Percentiles rank a stretch among this genome's conserved stretches.
These are phyloP conservation scores for Drosophila stalkeri DNA, from an alignment of 2,888 invertebrate species.

Conservation along the genomic window DNA sequence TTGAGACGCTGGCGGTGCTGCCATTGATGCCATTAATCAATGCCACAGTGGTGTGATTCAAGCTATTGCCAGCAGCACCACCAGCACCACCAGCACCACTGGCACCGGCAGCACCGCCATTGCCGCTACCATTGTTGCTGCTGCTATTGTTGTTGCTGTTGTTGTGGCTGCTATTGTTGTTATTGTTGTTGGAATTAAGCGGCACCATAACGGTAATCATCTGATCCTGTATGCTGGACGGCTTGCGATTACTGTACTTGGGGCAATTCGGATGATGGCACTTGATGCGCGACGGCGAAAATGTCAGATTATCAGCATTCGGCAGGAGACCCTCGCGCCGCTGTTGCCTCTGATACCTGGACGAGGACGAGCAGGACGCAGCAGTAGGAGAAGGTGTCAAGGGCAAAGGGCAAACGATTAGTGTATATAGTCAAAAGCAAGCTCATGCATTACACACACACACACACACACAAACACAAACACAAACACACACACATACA, in stretches of 20 bases:
- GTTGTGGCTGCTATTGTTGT: slow-evolving; percentile 66
- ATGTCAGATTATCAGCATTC: slow-evolving; percentile 85
- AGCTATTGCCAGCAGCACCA: slow-evolving; percentile 6
- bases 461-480: slow-evolving; percentile 3
- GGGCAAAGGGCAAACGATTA: slow-evolving; percentile 52
- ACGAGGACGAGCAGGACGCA: background rate
- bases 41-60: slow-evolving; percentile 37
- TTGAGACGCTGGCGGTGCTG: slow-evolving; percentile 38
- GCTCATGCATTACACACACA: slow-evolving; percentile 33
- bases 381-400: slow-evolving; percentile 11
- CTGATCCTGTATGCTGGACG: slow-evolving; percentile 85
- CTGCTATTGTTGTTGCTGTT: slow-evolving; percentile 48
- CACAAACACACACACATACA: background rate
- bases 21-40: slow-evolving; percentile 49
- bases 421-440: slow-evolving; percentile 36
- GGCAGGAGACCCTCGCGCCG: slow-evolving; percentile 85
- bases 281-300: slow-evolving; percentile 85
- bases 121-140: slow-evolving; percentile 12
- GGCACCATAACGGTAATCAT: slow-evolving; percentile 85
- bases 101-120: background rate
- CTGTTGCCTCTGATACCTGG: slow-evolving; percentile 84
- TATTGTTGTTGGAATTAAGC: slow-evolving; percentile 83
- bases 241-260: slow-evolving; percentile 83
- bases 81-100: background rate
- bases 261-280: slow-evolving; percentile 85